Evolutionary conservation across 2,888 invertebrate genomes (phyloP), one percentile per base, ranked within the genome.

Genomic region (Andrena minutula): DNA sequence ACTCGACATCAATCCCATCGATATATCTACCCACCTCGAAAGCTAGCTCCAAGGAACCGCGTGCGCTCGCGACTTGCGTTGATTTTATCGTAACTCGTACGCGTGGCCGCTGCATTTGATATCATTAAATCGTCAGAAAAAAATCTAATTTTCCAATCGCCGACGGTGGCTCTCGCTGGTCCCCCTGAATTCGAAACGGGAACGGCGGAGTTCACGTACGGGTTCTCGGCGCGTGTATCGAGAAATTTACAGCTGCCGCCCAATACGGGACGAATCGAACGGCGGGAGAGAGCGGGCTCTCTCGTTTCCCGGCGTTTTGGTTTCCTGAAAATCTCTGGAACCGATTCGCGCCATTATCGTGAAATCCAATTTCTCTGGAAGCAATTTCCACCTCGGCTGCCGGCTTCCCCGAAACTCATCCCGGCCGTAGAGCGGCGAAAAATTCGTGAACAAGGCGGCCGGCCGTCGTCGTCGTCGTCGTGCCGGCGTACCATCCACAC

Each of bases 321-420:
- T 72, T 82, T 71, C 79, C 79, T 63, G 83, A 72, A 78, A 84
- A 84, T 79, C 83, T 74, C 72, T 70, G 60, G 72, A 79, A 79
- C 83, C 79, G 83, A 84, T 83, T 83, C 83, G 71, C 79, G 70
- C 83, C 79, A 79, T 84, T 84, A 84, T 83, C 83, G 83, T 66
- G 83, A 75, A 84, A 84, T 84, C 83, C 83, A 84, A 84, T 84
- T 84, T 84, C 83, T 83, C 79, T 75, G 68, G 83, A 78, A 82
- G 82, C 87, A 82, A 79, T 87, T 87, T 79, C 84, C 84, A 80
- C 82, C 75, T 72, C 74, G 75, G 69, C 71, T 71, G 63, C 81
- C 75, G 76, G 68, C 75, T 81, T 80, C 75, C 16, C 75, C 78
- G 79, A 82, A 83, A 82, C 71, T 75, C 75, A 82, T 75, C 63